Conservation (phyloP, 64 coral and sea anemone species). For the Montipora efflorescens region DNA sequence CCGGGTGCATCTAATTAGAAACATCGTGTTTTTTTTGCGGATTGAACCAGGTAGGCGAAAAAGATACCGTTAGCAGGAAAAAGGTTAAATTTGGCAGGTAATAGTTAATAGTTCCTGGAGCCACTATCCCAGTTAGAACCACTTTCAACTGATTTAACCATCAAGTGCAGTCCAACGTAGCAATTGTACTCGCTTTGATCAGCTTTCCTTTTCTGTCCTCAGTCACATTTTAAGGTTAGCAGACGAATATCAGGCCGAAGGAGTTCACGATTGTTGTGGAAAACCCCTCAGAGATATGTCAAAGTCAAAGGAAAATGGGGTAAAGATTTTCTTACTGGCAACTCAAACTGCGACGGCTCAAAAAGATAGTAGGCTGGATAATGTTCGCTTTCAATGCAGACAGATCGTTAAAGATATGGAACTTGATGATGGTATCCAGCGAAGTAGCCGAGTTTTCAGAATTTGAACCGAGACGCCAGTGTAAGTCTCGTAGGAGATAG, state of each 20-base stretch:
- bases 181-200: no score
- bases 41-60: no score
- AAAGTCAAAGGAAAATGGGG: background rate
- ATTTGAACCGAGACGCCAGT: background rate
- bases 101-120: no score
- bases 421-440: background rate
- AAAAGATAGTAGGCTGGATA: background rate
- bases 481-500: background rate
- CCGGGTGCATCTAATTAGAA: no score
- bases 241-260: background rate
- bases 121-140: no score
- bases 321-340: background rate
- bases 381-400: background rate
- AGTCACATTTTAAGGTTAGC: constrained; percentile 7
- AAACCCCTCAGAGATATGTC: background rate
- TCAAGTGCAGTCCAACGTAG: no score
- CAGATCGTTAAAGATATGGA: background rate
- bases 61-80: no score
- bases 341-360: background rate
- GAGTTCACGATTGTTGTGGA: background rate
- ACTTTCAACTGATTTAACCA: no score
- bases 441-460: background rate
- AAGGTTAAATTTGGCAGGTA: no score
- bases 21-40: no score
- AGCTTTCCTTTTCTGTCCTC: no score